phyloP scores from a whole-genome alignment of 2,888 invertebrate genomes.

The Sesia apiformis region DNA sequence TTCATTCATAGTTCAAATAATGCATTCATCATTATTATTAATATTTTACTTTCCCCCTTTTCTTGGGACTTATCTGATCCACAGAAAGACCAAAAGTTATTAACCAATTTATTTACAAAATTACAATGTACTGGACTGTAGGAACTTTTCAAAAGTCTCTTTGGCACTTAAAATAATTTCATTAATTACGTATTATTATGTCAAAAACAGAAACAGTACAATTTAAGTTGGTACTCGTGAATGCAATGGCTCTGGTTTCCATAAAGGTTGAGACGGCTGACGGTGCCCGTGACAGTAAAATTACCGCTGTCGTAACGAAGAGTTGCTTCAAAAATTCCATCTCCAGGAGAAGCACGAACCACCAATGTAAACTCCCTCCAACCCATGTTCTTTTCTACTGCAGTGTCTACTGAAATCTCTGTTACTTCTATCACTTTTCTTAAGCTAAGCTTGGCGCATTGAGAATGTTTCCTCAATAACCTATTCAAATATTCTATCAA shows the following conservation, averaged over 20 bases:
- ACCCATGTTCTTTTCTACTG: constrained; percentile 42
- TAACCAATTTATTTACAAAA: too few relatives aligned
- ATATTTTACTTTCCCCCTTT: too few relatives aligned
- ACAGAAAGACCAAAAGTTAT: too few relatives aligned
- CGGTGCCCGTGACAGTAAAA: constrained; percentile 76
- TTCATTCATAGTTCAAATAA: too few relatives aligned
- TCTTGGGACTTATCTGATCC: too few relatives aligned
- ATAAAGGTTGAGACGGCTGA: constrained; percentile 83
- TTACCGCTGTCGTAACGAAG: constrained; percentile 38
- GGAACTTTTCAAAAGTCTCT: too few relatives aligned
- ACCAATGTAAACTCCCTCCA: constrained; percentile 75
- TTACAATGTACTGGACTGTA: too few relatives aligned
- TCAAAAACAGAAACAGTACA: constrained; percentile 80
- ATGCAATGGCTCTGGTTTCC: constrained; percentile 83
- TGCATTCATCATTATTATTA: too few relatives aligned
- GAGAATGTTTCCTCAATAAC: constrained; percentile 69
- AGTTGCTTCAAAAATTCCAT: constrained; percentile 84
- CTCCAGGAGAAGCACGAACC: constrained; percentile 76
- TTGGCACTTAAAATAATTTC: too few relatives aligned
- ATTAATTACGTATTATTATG: neutral
- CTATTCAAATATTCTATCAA: constrained; percentile 78
- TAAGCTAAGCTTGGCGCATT: constrained; percentile 77
- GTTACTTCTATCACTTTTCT: constrained; percentile 33
- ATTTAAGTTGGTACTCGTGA: constrained; percentile 77
- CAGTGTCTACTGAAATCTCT: constrained; percentile 73